These are phyloP conservation scores for Cheilosia variabilis DNA, from an alignment of 2,888 invertebrate genomes.

Conservation along the genomic window DNA sequence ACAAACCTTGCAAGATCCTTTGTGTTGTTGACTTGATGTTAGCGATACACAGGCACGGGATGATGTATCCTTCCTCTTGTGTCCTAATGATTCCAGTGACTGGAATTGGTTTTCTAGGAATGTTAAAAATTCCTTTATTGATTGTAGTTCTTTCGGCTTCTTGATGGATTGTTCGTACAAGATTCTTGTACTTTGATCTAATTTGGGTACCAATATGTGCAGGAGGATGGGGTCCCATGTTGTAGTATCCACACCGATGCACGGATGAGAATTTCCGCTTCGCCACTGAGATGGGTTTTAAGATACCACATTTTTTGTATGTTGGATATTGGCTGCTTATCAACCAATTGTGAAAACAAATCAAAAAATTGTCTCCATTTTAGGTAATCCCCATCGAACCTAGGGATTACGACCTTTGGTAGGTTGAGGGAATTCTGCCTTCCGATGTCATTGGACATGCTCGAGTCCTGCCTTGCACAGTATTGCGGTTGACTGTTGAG, in stretches of 20 bases:
- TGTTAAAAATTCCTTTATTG: not conserved
- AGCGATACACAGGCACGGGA: not conserved
- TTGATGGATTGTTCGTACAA: constrained; percentile 16
- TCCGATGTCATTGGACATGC: not conserved
- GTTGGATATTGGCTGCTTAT: constrained; percentile 22
- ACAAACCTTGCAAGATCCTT: constrained; percentile 2
- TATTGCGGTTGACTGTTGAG: not conserved
- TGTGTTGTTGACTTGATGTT: constrained; percentile 1
- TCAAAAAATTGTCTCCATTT: constrained; percentile 51
- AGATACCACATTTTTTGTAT: too few relatives aligned
- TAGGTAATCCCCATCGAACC: constrained; percentile 30
- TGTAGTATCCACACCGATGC: too few relatives aligned
- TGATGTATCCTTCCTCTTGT: constrained; percentile 2
- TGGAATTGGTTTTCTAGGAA: constrained; percentile 36
- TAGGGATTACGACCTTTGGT: constrained; percentile 36
- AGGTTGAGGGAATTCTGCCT: constrained; percentile 18
- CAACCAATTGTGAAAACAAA: constrained; percentile 33
- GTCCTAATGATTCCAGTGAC: constrained; percentile 15
- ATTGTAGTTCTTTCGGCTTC: too few relatives aligned
- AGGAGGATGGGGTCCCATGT: not conserved
- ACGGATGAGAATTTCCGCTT: too few relatives aligned
- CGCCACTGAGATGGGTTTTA: too few relatives aligned
- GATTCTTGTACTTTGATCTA: constrained; percentile 5
- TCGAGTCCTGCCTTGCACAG: not conserved
- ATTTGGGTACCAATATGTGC: not conserved